phyloP scores from a whole-genome alignment of 2,113 vertebrate genomes.

The Gnathonemus echidnorhynchus region DNA sequence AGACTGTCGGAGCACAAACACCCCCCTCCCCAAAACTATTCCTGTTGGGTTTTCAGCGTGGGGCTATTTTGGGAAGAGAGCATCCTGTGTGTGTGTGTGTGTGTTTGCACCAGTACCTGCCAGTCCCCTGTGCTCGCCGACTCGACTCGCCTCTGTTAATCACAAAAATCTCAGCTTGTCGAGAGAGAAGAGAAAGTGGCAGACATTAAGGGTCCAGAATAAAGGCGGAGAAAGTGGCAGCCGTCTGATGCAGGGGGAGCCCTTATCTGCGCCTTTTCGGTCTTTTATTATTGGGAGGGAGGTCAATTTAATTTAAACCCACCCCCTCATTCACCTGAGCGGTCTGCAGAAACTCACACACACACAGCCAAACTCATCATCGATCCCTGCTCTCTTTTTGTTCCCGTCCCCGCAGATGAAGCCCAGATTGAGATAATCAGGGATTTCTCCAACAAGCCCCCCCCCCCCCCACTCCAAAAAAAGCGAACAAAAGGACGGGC shows the following conservation, averaged over 20 bases:
- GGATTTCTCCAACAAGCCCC: background rate
- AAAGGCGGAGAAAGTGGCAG: background rate
- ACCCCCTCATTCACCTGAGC: background rate
- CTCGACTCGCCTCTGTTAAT: background rate
- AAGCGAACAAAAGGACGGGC: background rate
- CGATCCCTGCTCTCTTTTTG: too few relatives aligned
- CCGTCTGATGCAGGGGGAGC: background rate
- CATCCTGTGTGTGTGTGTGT: constrained; percentile 4
- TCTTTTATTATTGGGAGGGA: background rate
- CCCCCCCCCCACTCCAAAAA: too few relatives aligned
- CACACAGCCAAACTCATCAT: background rate
- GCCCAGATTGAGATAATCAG: background rate
- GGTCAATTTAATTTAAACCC: background rate
- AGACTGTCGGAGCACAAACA: background rate
- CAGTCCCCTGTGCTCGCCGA: constrained; percentile 55
- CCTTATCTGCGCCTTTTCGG: background rate
- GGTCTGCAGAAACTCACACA: background rate
- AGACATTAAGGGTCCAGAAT: background rate
- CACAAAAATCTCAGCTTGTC: background rate
- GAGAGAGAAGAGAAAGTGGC: background rate
- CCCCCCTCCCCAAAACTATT: too few relatives aligned
- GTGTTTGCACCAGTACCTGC: constrained; percentile 20
- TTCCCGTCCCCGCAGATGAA: background rate
- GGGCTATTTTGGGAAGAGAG: constrained; percentile 9
- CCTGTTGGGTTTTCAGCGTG: background rate